phyloP scores from a whole-genome alignment of 2,888 invertebrate species.

The Gymnoscelis rufifasciata region DNA sequence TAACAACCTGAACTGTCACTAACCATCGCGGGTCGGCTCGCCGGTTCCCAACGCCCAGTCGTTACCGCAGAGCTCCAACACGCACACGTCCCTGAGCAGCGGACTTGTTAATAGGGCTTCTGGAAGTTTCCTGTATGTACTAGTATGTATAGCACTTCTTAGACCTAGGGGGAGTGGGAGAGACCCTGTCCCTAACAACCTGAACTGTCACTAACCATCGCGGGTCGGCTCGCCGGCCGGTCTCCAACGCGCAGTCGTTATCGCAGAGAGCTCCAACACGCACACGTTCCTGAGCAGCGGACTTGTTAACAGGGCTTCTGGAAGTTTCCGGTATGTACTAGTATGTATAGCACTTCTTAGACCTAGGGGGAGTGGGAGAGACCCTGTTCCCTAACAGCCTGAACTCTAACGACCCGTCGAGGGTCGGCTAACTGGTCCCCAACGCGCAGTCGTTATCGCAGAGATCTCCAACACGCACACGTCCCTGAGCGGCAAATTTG shows the following conservation, averaged over 20 bases:
- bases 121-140: constrained; percentile 81
- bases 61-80: constrained; percentile 65
- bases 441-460: constrained; percentile 68
- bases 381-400: constrained; percentile 68
- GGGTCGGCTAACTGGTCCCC: constrained; percentile 81
- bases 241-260: constrained; percentile 68
- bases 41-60: constrained; percentile 76
- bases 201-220: constrained; percentile 78
- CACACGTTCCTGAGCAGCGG: constrained; percentile 74
- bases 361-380: constrained; percentile 69
- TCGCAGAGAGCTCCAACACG: constrained; percentile 67
- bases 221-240: constrained; percentile 82
- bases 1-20: constrained; percentile 69
- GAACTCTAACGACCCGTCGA: constrained; percentile 77
- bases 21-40: constrained; percentile 82
- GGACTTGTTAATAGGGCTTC: constrained; percentile 80
- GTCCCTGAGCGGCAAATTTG: constrained; percentile 72
- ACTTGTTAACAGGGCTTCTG: constrained; percentile 79
- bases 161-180: constrained; percentile 72
- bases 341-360: no score
- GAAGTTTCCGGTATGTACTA: constrained; percentile 81
- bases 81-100: constrained; percentile 69
- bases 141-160: no score
- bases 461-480: constrained; percentile 66
- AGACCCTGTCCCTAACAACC: constrained; percentile 66